A percentile compares a stretch with the other conserved stretches of the same genome.
These are phyloP conservation scores for Rotaria socialis DNA, from an alignment of 2,888 invertebrate genomes.

Conservation along the genomic window DNA sequence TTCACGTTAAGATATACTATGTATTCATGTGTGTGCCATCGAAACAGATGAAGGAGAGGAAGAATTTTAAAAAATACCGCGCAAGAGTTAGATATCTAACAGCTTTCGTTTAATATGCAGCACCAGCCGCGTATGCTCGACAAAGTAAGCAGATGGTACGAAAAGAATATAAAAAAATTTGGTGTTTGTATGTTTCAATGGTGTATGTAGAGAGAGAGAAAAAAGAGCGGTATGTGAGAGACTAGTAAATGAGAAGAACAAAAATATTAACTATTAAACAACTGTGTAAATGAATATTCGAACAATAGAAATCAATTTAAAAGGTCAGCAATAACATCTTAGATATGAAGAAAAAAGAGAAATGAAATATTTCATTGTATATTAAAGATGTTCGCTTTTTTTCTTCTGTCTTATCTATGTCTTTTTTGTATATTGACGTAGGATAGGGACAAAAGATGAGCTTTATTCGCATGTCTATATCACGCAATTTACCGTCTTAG, in stretches of 20 bases:
- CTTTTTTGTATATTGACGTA: constrained; percentile 7
- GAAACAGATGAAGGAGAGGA: background rate
- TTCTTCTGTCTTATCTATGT: background rate
- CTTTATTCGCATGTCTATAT: constrained; percentile 16
- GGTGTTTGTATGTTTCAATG: background rate
- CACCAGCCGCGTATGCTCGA: background rate
- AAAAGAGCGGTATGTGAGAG: background rate
- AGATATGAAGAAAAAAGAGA: background rate
- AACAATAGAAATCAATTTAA: background rate
- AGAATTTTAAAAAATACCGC: background rate
- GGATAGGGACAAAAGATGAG: constrained; percentile 23
- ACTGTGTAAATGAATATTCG: background rate
- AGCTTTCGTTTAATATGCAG: constrained; percentile 10
- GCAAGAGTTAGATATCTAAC: background rate
- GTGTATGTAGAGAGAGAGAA: background rate
- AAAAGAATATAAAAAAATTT: background rate
- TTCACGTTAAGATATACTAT: background rate
- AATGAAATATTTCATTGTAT: background rate
- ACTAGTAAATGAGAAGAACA: background rate
- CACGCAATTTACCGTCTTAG: constrained; percentile 7
- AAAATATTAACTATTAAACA: background rate
- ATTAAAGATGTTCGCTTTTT: background rate
- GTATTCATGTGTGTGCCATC: background rate
- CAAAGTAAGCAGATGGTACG: constrained; percentile 19
- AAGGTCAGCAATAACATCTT: background rate